phyloP scores from a whole-genome alignment of 2,888 invertebrate species.

The Limnephilus marmoratus region DNA sequence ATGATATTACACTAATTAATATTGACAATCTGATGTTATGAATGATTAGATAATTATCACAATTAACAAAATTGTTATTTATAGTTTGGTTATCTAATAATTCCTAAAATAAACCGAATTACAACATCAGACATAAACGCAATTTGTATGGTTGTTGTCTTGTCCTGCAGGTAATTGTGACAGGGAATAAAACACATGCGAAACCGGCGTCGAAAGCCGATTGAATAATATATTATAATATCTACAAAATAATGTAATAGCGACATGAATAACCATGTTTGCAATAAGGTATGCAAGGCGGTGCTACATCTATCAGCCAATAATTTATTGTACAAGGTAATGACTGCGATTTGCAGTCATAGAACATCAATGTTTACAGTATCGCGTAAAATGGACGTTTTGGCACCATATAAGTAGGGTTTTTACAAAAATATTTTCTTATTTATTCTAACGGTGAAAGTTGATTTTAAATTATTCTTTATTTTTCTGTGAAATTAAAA shows the following conservation, averaged over 20 bases:
- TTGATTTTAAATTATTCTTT: neutral
- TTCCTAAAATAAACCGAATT: neutral
- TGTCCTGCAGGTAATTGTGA: too few relatives aligned
- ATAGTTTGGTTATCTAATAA: neutral
- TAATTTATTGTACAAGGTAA: neutral
- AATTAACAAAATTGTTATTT: neutral
- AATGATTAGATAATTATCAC: neutral
- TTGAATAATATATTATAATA: neutral
- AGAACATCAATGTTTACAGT: neutral
- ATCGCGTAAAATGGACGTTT: neutral
- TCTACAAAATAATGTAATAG: neutral
- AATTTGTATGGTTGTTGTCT: neutral
- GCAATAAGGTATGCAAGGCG: too few relatives aligned
- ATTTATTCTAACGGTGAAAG: neutral
- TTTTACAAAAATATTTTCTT: neutral
- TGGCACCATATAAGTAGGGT: neutral
- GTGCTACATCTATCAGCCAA: neutral
- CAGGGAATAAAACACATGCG: neutral
- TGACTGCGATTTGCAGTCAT: neutral
- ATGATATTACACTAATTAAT: neutral
- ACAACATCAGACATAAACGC: neutral
- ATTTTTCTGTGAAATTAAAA: neutral
- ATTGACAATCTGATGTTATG: neutral
- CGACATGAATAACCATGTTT: too few relatives aligned
- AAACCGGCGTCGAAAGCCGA: neutral